Evolutionary conservation across 2,888 invertebrate genomes (phyloP).

Genomic region (Stenolophus ochropezus): DNA sequence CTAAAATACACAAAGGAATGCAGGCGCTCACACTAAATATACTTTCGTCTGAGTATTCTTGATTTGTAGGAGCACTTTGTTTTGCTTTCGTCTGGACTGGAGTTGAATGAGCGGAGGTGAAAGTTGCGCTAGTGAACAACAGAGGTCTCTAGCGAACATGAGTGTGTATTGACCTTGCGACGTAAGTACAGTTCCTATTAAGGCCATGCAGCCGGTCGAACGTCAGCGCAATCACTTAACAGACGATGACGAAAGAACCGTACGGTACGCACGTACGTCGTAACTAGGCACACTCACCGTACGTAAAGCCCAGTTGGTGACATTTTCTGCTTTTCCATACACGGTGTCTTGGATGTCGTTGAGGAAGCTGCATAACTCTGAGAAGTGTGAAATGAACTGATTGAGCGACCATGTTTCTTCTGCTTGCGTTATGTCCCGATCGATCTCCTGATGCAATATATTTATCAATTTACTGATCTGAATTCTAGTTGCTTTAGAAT

Average conservation of each 20-base stretch:
- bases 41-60: slow-evolving; percentile 10
- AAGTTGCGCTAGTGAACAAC: neutral
- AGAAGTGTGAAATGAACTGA: slow-evolving; percentile 86
- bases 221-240: neutral
- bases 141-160: neutral
- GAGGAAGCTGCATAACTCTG: slow-evolving; percentile 88
- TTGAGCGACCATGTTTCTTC: slow-evolving; percentile 82
- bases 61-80: neutral
- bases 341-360: slow-evolving; percentile 86
- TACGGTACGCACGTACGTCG: neutral
- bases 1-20: slow-evolving; percentile 21
- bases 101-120: neutral
- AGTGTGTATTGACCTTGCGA: slow-evolving; percentile 35
- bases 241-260: slow-evolving; percentile 27
- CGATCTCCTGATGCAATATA: slow-evolving; percentile 79
- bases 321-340: slow-evolving; percentile 83
- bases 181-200: slow-evolving; percentile 29
- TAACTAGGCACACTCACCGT: slow-evolving; percentile 74
- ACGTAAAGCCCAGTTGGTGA: slow-evolving; percentile 81
- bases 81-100: neutral
- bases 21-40: slow-evolving; percentile 31
- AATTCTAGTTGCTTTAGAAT: neutral
- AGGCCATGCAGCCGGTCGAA: slow-evolving; percentile 17
- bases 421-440: slow-evolving; percentile 83
- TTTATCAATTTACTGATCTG: slow-evolving; percentile 61